Conservation (phyloP, 2,888 invertebrate species). For the Drosophila villosipedis region DNA sequence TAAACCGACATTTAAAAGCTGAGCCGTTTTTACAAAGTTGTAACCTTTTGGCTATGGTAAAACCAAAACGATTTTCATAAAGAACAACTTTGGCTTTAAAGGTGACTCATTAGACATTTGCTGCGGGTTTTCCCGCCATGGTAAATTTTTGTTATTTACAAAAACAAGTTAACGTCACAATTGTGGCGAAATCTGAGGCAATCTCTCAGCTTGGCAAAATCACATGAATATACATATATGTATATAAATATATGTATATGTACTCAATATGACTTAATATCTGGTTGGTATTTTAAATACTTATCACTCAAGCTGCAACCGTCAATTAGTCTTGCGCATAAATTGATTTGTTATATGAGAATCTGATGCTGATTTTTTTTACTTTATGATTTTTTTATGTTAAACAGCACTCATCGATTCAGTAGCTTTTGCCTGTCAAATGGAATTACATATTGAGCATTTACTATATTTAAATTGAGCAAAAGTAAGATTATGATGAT, state of each 20-base stretch:
- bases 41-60: not conserved
- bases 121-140: constrained; percentile 31
- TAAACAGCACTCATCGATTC: constrained; percentile 10
- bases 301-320: constrained; percentile 3
- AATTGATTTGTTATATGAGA: constrained; percentile 19
- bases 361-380: constrained; percentile 29
- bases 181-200: constrained; percentile 4
- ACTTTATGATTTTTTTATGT: constrained; percentile 16
- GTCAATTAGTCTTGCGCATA: constrained; percentile 25
- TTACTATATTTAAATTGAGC: not conserved
- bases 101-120: constrained; percentile 24
- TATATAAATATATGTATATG: not conserved
- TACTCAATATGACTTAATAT: constrained; percentile 15
- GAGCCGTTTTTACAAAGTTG: not conserved
- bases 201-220: constrained; percentile 8
- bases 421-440: not conserved
- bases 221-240: constrained; percentile 12
- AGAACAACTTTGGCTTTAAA: not conserved
- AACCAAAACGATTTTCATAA: not conserved
- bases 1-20: not conserved
- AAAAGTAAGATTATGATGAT: not conserved
- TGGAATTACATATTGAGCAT: not conserved
- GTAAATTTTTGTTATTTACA: constrained; percentile 1
- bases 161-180: constrained; percentile 13
- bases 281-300: constrained; percentile 19